These are phyloP conservation scores for Ptychochromis oligacanthus DNA, from an alignment of 2,113 vertebrate genomes.

Conservation along the genomic window DNA sequence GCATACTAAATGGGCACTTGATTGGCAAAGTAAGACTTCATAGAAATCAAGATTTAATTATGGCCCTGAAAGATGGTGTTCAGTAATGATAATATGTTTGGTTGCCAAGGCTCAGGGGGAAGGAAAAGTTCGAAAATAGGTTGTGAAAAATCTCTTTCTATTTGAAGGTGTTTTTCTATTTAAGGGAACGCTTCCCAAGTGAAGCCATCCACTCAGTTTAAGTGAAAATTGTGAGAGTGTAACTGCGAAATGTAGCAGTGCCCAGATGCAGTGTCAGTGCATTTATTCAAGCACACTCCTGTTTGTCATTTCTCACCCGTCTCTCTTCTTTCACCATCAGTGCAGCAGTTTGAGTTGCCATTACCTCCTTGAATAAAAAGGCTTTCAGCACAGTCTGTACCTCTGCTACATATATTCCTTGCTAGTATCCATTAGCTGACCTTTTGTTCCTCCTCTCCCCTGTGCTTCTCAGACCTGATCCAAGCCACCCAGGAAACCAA, in stretches of 20 bases:
- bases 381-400: not conserved
- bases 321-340: not conserved
- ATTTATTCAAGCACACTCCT: not conserved
- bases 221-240: constrained; percentile 13
- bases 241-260: constrained; percentile 20
- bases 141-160: not conserved
- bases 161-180: not conserved
- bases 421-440: constrained; percentile 21
- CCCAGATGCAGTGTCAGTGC: not conserved
- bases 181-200: not conserved
- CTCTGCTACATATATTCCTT: not conserved
- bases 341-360: not conserved
- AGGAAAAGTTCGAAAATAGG: not conserved
- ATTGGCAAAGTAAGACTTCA: not conserved
- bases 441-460: constrained; percentile 10
- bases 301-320: constrained; percentile 3
- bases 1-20: not conserved
- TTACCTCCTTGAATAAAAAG: not conserved
- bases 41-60: not conserved
- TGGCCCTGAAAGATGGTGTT: not conserved
- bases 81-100: not conserved
- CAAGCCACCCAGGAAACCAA: constrained; percentile 98
- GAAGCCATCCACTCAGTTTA: not conserved
- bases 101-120: not conserved
- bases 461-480: constrained; percentile 88